These are phyloP conservation scores for Lacanobia oleracea DNA, from an alignment of 2,888 invertebrate genomes.

Conservation along the genomic window DNA sequence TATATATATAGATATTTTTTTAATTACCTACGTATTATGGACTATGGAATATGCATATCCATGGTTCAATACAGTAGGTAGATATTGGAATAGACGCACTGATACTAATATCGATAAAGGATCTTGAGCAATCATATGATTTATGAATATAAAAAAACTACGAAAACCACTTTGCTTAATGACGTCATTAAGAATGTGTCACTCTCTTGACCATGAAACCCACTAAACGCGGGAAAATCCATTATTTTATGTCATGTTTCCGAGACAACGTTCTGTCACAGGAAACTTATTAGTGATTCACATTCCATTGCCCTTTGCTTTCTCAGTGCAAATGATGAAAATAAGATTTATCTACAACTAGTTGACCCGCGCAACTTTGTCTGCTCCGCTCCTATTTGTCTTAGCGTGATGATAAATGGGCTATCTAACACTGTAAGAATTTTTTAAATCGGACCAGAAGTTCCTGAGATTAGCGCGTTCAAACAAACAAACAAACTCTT, in stretches of 20 bases:
- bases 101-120: not conserved
- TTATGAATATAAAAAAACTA: conserved; percentile 8
- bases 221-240: conserved; percentile 33
- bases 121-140: not conserved
- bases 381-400: too few species aligned
- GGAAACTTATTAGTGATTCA: not conserved
- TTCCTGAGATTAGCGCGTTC: too few species aligned
- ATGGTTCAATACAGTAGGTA: too few species aligned
- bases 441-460: too few species aligned
- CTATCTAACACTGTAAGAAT: too few species aligned
- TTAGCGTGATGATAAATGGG: too few species aligned
- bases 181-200: conserved; percentile 31
- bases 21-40: too few species aligned
- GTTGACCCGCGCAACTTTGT: too few species aligned
- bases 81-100: not conserved
- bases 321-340: not conserved
- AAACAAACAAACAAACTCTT: too few species aligned
- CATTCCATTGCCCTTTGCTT: conserved; percentile 2
- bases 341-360: not conserved
- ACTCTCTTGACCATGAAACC: conserved; percentile 4
- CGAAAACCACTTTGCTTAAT: conserved; percentile 10
- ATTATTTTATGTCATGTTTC: conserved; percentile 8
- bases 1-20: too few species aligned
- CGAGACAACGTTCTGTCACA: conserved; percentile 3
- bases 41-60: too few species aligned